phyloP scores from a whole-genome alignment of 1,140 invertebrate genomes.

The Bombus soroeensis region DNA sequence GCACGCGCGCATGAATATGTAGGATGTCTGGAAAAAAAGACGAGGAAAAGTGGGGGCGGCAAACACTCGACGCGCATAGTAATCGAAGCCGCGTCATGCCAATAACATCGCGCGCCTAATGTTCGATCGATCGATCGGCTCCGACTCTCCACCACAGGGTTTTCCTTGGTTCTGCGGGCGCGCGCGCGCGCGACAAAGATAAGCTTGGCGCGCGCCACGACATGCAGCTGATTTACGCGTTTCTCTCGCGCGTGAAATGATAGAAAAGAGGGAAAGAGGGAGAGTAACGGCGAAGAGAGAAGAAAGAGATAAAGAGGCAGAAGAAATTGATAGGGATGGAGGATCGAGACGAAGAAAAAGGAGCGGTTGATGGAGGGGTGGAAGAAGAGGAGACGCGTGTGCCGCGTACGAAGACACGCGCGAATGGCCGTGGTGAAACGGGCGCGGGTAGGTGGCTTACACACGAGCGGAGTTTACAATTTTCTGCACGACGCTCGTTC shows the following conservation, averaged over 20 bases:
- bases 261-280: neutral
- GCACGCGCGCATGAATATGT: constrained; percentile 80
- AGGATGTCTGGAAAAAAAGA: constrained; percentile 74
- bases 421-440: constrained; percentile 53
- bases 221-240: constrained; percentile 27
- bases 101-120: constrained; percentile 78
- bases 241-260: neutral
- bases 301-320: neutral
- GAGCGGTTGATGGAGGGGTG: neutral
- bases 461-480: constrained; percentile 64
- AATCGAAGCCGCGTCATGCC: constrained; percentile 77
- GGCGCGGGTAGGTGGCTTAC: constrained; percentile 42
- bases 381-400: constrained; percentile 33
- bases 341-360: neutral
- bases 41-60: constrained; percentile 70
- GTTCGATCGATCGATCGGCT: constrained; percentile 66
- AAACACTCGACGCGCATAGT: constrained; percentile 72
- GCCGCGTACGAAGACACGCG: constrained; percentile 32
- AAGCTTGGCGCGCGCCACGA: neutral
- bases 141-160: constrained; percentile 13
- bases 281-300: neutral
- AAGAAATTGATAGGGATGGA: constrained; percentile 6
- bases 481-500: constrained; percentile 70
- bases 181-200: neutral
- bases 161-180: constrained; percentile 21